A percentile compares a stretch with the other conserved stretches of the same genome.
Conservation (phyloP, 2,888 invertebrate species). For the Tenthredo amoena region DNA sequence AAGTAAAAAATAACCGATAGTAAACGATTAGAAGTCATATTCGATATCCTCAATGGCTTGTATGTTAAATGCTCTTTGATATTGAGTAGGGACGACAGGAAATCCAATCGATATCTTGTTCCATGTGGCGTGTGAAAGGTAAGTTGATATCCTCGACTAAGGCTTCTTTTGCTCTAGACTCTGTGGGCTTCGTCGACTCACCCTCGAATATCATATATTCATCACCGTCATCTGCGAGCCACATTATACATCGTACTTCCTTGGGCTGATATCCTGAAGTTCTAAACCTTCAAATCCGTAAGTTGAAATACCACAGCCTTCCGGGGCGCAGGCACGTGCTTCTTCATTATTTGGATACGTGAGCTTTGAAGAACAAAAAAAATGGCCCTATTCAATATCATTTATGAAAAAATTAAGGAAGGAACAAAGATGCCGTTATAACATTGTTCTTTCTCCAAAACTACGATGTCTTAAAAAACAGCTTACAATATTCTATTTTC, state of each 20-base stretch:
- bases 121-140: slow-evolving; percentile 46
- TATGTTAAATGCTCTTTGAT: slow-evolving; percentile 33
- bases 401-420: background rate
- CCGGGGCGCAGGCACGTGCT: background rate
- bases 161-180: slow-evolving; percentile 43
- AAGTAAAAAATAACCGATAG: background rate
- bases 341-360: background rate
- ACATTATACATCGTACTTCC: slow-evolving; percentile 8
- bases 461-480: background rate
- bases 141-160: slow-evolving; percentile 38
- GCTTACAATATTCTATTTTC: background rate
- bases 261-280: background rate
- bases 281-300: background rate
- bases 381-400: background rate
- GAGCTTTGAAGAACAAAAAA: background rate
- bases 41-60: background rate
- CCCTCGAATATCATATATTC: slow-evolving; percentile 33
- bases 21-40: slow-evolving; percentile 7
- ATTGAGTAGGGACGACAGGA: slow-evolving; percentile 40
- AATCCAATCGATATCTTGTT: slow-evolving; percentile 46
- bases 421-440: background rate
- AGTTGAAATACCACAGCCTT: background rate
- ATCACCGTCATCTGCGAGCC: slow-evolving; percentile 14
- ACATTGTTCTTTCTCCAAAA: background rate
- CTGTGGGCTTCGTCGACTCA: slow-evolving; percentile 42